Evolutionary conservation across 2,797 vertebrate genomes (phyloP), one percentile per base, ranked within the genome.

Genomic region (Karalla daura): DNA sequence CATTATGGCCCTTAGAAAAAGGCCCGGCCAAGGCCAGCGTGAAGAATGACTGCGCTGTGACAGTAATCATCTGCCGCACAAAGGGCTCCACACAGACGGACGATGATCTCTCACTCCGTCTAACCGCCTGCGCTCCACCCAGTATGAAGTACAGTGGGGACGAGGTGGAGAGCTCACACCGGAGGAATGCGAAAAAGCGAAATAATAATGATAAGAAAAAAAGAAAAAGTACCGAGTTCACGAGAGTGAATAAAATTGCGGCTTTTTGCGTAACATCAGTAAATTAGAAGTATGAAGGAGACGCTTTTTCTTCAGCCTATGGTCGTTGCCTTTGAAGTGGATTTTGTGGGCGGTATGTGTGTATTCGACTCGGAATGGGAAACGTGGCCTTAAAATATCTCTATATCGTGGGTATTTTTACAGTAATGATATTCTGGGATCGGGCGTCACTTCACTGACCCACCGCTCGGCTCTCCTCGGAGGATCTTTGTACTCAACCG

Each of bases 21-120:
- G 36, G 40, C 9, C 35, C 14, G 24, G 45, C 24, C 47, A 85
- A 88, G 78, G 80, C 69, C 80, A 60, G 50, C 23, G 44, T 60
- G 39, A 73, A 83, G 37, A 59, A 40, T 27, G 44, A 56, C 62
- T 56, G 43, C 21, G 51, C 25, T 27, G 24, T 64, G 61, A 67
- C 18, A 54, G 43, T 44, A 74, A 77, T 81, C 52, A 59, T 23
- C 17, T n/a, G n/a, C n/a, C n/a, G n/a, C n/a, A n/a, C n/a, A n/a
- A n/a, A n/a, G n/a, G n/a, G n/a, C n/a, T 69, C 39, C 5, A 45
- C 56, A 84, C 65, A 83, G 86, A 76, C 70, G 30, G 55, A 76
- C 65, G 76, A 17, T 56, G 68, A 75, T 50, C 60, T 78, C 83
- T 84, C 62, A 28, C 54, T 28, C 18, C 18, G 25, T 66, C 17